Conservation (phyloP, 2,113 vertebrate species). For the Coptodon bakossiorum region DNA sequence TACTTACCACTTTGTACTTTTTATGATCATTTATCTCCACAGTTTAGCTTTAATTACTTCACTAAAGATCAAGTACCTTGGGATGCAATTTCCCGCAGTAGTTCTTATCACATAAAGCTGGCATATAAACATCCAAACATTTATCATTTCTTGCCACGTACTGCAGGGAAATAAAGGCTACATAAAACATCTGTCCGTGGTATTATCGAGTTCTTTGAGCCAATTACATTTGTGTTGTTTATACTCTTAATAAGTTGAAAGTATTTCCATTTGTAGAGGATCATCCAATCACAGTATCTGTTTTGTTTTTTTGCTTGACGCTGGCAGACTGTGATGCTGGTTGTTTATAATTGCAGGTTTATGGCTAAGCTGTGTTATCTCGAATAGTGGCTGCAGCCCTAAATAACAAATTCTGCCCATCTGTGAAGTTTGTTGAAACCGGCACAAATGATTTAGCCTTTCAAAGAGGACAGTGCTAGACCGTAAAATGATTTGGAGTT, state of each 20-base stretch:
- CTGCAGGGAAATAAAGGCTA: not conserved
- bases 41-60: slow-evolving; percentile 7
- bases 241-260: not conserved
- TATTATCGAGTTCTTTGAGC: not conserved
- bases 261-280: not conserved
- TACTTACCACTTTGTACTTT: not conserved
- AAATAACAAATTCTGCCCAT: slow-evolving; percentile 37
- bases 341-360: slow-evolving; percentile 29
- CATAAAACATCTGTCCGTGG: not conserved
- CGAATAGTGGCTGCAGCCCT: not conserved
- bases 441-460: not conserved
- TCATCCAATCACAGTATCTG: not conserved
- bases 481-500: not conserved
- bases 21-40: not conserved
- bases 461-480: not conserved
- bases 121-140: not conserved
- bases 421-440: slow-evolving; percentile 31
- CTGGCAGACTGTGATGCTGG: not conserved
- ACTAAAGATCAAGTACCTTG: not conserved
- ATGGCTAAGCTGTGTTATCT: slow-evolving; percentile 25
- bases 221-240: not conserved
- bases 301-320: not conserved
- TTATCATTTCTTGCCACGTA: not conserved
- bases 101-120: not conserved
- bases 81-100: not conserved